phyloP scores from a whole-genome alignment of 2,888 invertebrate species.

The Drosophila nr. perissopoda region DNA sequence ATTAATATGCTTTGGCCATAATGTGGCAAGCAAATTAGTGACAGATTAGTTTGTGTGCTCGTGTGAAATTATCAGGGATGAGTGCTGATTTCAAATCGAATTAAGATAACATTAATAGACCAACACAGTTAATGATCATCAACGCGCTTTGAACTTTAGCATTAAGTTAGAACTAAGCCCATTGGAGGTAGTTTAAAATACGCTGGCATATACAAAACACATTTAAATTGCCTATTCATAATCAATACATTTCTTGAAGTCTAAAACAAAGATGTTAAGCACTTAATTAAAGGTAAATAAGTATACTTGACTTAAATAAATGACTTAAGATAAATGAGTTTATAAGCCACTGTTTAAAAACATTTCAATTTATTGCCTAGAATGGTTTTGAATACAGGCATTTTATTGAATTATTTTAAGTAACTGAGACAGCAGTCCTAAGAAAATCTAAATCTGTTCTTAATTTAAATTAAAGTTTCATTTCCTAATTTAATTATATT shows the following conservation, averaged over 20 bases:
- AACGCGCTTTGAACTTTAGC: background rate
- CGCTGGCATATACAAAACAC: background rate
- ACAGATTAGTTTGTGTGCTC: slow-evolving; percentile 36
- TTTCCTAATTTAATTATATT: background rate
- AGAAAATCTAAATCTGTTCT: background rate
- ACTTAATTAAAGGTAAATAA: background rate
- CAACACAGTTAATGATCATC: slow-evolving; percentile 3
- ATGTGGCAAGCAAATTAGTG: slow-evolving; percentile 51
- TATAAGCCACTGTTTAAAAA: background rate
- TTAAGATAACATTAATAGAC: slow-evolving; percentile 5
- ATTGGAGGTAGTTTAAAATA: background rate
- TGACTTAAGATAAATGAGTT: background rate
- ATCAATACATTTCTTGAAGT: background rate
- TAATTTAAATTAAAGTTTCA: background rate
- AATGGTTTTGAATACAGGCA: background rate
- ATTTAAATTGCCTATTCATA: background rate
- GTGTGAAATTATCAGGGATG: slow-evolving; percentile 8
- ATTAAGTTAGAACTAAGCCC: background rate
- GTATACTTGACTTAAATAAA: background rate
- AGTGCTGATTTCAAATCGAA: slow-evolving; percentile 13
- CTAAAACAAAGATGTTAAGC: background rate
- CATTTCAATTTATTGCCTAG: background rate
- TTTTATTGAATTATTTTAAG: background rate
- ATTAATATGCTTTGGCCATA: slow-evolving; percentile 39
- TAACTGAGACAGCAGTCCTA: background rate